A percentile compares a stretch with the other conserved stretches of the same genome.
Evolutionary conservation across 2,113 vertebrate species (phyloP).

Genomic region (Grammomys surdaster): DNA sequence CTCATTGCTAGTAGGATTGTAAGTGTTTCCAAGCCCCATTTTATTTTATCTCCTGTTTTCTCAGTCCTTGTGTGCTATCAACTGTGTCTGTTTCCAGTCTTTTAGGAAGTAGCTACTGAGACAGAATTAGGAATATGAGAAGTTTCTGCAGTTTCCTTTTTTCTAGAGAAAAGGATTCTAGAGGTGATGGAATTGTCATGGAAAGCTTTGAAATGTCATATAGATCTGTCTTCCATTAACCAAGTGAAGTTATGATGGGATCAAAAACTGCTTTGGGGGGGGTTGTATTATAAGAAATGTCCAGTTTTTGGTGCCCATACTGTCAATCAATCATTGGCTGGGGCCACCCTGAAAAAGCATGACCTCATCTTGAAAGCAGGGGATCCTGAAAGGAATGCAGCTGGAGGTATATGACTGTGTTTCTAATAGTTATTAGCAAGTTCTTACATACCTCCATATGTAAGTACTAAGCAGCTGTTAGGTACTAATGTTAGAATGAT

Average conservation of each 20-base stretch:
- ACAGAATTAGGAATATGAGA: conserved; percentile 26
- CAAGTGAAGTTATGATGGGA: background rate
- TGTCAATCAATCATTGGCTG: background rate
- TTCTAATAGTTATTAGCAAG: background rate
- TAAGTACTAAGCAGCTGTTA: conserved; percentile 40
- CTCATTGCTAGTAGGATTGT: background rate
- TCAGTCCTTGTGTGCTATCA: conserved; percentile 28
- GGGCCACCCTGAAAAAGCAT: background rate
- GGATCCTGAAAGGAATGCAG: background rate
- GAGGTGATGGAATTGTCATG: background rate
- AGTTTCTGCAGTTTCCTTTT: background rate
- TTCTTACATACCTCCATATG: background rate
- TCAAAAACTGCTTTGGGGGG: conserved; percentile 1
- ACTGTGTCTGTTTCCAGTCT: background rate
- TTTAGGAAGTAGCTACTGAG: conserved; percentile 31
- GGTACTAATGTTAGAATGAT: conserved; percentile 8
- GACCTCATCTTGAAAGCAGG: conserved; percentile 2
- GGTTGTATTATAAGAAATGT: conserved; percentile 11
- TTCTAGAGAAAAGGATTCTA: background rate
- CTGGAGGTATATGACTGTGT: background rate
- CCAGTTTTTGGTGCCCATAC: background rate
- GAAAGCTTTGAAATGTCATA: background rate
- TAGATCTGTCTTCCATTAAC: background rate
- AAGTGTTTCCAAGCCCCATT: conserved; percentile 10
- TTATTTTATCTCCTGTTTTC: conserved; percentile 1